Conservation (phyloP, 53 echinoderm and acorn worm genomes). For the Zoroaster sp. region DNA sequence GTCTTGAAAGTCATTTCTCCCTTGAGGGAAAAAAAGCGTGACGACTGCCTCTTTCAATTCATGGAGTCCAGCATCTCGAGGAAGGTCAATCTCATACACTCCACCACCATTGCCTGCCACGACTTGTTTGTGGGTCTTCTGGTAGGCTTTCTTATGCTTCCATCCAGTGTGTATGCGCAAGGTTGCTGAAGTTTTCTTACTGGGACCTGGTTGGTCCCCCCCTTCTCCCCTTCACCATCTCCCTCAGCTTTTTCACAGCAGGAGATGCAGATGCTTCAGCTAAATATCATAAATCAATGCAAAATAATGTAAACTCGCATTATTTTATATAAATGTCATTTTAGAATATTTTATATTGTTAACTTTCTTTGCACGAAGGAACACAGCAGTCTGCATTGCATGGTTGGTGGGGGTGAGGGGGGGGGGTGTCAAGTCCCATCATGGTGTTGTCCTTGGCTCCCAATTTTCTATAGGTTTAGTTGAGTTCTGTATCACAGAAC, state of each 20-base stretch:
- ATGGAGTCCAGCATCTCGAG: neutral
- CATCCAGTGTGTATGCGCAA: neutral
- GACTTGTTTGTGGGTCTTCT: neutral
- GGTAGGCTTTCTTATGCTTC: neutral
- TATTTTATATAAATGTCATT: no score
- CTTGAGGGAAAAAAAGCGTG: neutral
- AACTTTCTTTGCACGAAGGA: no score
- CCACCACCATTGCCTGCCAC: neutral
- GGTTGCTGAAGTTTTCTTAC: neutral
- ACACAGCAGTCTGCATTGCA: no score
- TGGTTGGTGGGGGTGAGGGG: no score
- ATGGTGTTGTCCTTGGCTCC: no score
- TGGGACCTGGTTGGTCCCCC: neutral
- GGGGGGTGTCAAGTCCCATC: no score
- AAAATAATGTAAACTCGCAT: no score
- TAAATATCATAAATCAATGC: no score
- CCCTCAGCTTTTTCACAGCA: neutral
- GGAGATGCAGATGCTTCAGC: neutral
- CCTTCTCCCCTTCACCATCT: slow-evolving; percentile 3
- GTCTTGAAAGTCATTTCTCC: neutral
- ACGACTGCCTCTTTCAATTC: neutral
- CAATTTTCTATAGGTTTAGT: no score
- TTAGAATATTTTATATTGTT: no score
- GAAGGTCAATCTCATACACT: neutral
- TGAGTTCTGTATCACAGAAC: no score